A percentile compares a stretch with the other conserved stretches of the same genome.
Evolutionary conservation across 2,113 vertebrate genomes (phyloP).

Genomic region (Laticauda laticaudata): DNA sequence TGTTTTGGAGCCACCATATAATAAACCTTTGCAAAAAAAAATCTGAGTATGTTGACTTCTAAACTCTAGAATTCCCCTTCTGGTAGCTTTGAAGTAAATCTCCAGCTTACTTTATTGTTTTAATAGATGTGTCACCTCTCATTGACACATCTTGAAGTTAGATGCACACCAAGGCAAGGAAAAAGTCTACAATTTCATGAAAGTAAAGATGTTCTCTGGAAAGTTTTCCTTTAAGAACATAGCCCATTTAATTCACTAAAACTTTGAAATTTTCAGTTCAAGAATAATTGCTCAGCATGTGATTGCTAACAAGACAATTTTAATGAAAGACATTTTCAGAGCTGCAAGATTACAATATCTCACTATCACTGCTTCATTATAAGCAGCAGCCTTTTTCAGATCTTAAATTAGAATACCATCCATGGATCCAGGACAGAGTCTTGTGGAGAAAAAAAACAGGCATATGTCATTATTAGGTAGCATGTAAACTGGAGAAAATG

Average conservation of each 20-base stretch:
- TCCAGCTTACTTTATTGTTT: slow-evolving; percentile 17
- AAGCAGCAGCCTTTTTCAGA: slow-evolving; percentile 57
- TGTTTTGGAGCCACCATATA: background rate
- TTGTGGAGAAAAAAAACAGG: slow-evolving; percentile 39
- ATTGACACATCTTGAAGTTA: slow-evolving; percentile 26
- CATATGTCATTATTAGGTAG: background rate
- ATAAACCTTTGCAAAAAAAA: background rate
- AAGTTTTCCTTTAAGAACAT: slow-evolving; percentile 57
- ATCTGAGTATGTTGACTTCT: background rate
- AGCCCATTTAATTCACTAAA: slow-evolving; percentile 61
- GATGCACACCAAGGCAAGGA: slow-evolving; percentile 23
- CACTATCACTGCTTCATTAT: slow-evolving; percentile 60
- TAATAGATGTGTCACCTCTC: slow-evolving; percentile 43
- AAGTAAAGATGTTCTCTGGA: slow-evolving; percentile 48
- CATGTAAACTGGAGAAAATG: background rate
- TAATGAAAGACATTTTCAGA: slow-evolving; percentile 70
- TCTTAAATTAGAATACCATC: slow-evolving; percentile 58
- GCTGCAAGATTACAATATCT: slow-evolving; percentile 50
- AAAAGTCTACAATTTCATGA: slow-evolving; percentile 42
- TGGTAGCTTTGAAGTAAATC: background rate
- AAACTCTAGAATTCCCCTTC: background rate
- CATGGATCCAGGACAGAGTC: slow-evolving; percentile 38
- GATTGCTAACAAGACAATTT: slow-evolving; percentile 63
- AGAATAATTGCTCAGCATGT: slow-evolving; percentile 66
- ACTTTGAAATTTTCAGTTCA: slow-evolving; percentile 62